Evolutionary conservation across 2,888 invertebrate species (phyloP), one percentile per base, ranked within the genome.

Genomic region (Lasioglossum pauxillum): DNA sequence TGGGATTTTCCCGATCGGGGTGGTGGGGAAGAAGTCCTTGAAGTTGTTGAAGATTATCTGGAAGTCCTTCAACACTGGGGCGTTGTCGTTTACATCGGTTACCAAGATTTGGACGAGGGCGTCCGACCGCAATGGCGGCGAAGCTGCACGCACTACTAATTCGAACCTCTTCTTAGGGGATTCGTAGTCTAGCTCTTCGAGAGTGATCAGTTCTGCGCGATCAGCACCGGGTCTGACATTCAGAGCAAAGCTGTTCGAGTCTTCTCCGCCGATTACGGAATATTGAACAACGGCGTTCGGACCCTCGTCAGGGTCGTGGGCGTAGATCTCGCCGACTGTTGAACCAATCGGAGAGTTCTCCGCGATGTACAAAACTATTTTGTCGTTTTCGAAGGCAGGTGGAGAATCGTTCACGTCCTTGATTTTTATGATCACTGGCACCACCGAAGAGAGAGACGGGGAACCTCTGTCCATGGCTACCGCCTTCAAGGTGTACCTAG

Each of bases 261-360:
- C 99, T 89, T 98, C 98, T 2, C 99, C 99, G 14, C 98, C 99
- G 93, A 99, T 98, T 67, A 99, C 98, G 16, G 98, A 98, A 95
- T 99, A 99, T 92, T 98, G 98, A 0, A 99, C 98, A 1, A 98
- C 97, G 0, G 99, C 98, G 95, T 99, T 99, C 0, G 97, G 96
- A 0, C 98, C 99, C 93, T 98, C 98, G 92, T 99, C 99, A 0
- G 99, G 98, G 95, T 99, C 99, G 91, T 97, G 97, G 0, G 99
- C 98, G 92, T 97, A 97, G 80, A 99, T 97, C 93, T 98, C 98
- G 0, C 99, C 99, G 0, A 99, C 98, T 0, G 98, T 98, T 0
- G 99, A 98, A 0, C 99, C 99, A 1, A 99, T 97, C 0, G 99
- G 99, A n/a, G 98, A 98, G 94, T 99, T 99, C 95, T 99, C 99